phyloP scores from a whole-genome alignment of 1,140 invertebrate species.

The Zophobas morio region DNA sequence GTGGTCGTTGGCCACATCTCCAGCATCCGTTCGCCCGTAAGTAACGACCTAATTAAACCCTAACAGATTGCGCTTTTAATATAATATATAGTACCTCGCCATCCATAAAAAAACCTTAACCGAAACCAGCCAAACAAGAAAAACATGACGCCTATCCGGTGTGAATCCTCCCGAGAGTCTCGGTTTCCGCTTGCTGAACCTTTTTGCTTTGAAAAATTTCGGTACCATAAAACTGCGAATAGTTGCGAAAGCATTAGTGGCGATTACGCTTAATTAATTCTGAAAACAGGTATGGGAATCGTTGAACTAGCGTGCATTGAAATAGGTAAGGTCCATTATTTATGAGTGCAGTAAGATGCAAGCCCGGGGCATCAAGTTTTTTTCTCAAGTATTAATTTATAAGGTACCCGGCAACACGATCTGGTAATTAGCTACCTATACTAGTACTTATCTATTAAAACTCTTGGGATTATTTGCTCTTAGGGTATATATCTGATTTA shows the following conservation, averaged over 20 bases:
- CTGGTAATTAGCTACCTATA: conserved; percentile 49
- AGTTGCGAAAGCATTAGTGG: neutral
- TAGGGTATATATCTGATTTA: conserved; percentile 48
- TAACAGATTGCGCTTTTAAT: neutral
- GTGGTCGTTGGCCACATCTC: too few relatives aligned
- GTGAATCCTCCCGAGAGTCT: too few relatives aligned
- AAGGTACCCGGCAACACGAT: conserved; percentile 48
- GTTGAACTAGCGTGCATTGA: conserved; percentile 37
- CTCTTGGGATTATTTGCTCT: conserved; percentile 46
- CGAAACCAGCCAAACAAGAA: too few relatives aligned
- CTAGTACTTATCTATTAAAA: conserved; percentile 48
- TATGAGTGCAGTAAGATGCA: conserved; percentile 47
- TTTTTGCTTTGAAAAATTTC: too few relatives aligned
- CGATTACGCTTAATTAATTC: conserved; percentile 44
- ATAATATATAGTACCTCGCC: neutral
- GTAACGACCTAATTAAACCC: conserved; percentile 3
- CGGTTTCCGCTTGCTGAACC: too few relatives aligned
- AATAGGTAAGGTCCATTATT: conserved; percentile 50
- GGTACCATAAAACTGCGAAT: too few relatives aligned
- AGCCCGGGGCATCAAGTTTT: conserved; percentile 44
- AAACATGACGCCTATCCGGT: too few relatives aligned
- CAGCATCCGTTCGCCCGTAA: neutral
- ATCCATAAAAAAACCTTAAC: too few relatives aligned
- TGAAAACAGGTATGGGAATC: conserved; percentile 47
- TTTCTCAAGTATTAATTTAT: conserved; percentile 43